phyloP scores from a whole-genome alignment of 2,888 invertebrate genomes.

The Eudemis profundana region DNA sequence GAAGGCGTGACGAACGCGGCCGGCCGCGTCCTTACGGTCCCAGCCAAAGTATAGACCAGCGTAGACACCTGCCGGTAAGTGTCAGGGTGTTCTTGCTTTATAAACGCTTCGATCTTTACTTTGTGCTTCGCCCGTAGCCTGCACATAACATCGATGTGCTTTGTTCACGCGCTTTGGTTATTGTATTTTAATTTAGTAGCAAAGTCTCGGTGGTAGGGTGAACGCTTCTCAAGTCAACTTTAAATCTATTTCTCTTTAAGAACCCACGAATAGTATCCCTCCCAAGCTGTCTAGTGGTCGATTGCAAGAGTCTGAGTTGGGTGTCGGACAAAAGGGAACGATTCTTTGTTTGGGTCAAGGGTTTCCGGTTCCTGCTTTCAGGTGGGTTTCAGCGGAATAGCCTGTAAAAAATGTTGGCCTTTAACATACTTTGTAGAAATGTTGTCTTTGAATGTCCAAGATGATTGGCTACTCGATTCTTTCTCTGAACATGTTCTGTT shows the following conservation, averaged over 20 bases:
- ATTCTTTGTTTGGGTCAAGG: constrained; percentile 91
- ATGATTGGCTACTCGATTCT: constrained; percentile 17
- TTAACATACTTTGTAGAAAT: constrained; percentile 26
- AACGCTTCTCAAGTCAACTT: constrained; percentile 48
- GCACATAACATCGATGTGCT: constrained; percentile 56
- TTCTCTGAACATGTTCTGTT: constrained; percentile 67
- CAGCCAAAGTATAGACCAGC: constrained; percentile 84
- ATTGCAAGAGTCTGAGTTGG: constrained; percentile 79
- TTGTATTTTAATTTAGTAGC: constrained; percentile 35
- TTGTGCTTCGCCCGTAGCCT: constrained; percentile 80
- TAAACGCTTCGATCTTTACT: constrained; percentile 84
- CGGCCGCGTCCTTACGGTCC: constrained; percentile 77
- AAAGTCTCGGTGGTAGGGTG: constrained; percentile 45
- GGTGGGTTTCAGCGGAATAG: constrained; percentile 81
- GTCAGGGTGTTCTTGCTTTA: constrained; percentile 83
- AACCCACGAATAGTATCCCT: constrained; percentile 88
- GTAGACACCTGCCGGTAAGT: constrained; percentile 84
- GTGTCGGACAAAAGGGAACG: constrained; percentile 66
- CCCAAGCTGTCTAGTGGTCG: constrained; percentile 87
- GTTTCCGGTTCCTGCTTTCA: constrained; percentile 90
- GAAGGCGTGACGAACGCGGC: constrained; percentile 83
- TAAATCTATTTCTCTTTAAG: constrained; percentile 73
- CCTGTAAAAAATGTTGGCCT: constrained; percentile 30
- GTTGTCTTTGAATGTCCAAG: constrained; percentile 34
- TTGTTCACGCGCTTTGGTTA: constrained; percentile 36